Evolutionary conservation across 2,888 invertebrate genomes (phyloP), one percentile per base, ranked within the genome.

Genomic region (Epinotia nisella): DNA sequence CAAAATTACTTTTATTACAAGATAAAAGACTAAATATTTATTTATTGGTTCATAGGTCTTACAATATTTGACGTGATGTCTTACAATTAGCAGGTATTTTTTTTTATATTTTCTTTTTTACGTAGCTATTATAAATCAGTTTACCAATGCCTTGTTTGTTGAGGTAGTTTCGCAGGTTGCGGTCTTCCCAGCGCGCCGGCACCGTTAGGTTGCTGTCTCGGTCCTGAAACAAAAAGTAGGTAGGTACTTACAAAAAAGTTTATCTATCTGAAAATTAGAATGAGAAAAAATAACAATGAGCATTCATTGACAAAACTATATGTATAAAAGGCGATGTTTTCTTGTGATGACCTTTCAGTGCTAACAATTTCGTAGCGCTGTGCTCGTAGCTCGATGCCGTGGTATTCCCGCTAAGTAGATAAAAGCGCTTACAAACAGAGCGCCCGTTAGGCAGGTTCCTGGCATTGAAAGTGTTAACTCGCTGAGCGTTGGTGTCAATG

Each of bases 161-260:
- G 79, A 96, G 93, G 80, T 96, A 95, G 77, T 93, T 94, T 73
- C 95, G 89, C 55, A 96, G 91, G 78, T 95, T 94, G 78, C 95
- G 94, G 82, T 96, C 95, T 83, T 96, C 96, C 94, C 95, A 95
- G 70, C 94, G 91, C 61, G 94, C 95, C 53, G 96, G 94, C 39
- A 95, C 94, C 1, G 96, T 96, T 70, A 97, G 88, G 78, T 95
- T 95, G 79, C 96, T 95, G 75, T 95, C 95, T 78, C 95, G 92
- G 75, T 96, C 94, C 94, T 94, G 87, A n/a, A 73, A 88, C 84
- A 82, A 85, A 87, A 49, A 19, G 19, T 45, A 58, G 15, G 19
- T 45, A 60, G n/a, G n/a, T n/a, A n/a, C n/a, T n/a, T n/a, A n/a
- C n/a, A n/a, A n/a, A n/a, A 15, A 51, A 11, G 3, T 53, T 17